Evolutionary conservation across 1,140 invertebrate species (phyloP).

Genomic region (Pseudoatta argentina): DNA sequence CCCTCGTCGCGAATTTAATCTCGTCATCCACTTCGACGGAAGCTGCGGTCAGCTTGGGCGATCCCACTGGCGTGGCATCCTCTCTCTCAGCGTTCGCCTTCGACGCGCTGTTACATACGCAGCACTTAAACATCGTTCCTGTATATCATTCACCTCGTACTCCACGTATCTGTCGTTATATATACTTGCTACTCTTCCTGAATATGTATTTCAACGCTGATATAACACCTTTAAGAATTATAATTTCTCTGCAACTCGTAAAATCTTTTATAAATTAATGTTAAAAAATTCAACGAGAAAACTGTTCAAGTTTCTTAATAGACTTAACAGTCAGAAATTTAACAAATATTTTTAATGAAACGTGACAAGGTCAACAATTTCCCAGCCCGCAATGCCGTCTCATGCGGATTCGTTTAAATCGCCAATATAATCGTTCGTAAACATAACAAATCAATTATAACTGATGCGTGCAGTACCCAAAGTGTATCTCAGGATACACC

Average conservation of each 20-base stretch:
- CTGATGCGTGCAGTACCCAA: neutral
- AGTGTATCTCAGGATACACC: neutral
- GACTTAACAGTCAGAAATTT: slow-evolving; percentile 38
- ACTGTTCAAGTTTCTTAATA: neutral
- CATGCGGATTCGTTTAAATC: neutral
- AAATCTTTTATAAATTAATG: slow-evolving; percentile 35
- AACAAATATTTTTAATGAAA: slow-evolving; percentile 19
- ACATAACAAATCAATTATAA: neutral
- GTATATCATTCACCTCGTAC: slow-evolving; percentile 33
- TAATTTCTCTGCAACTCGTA: neutral
- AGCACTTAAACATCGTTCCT: slow-evolving; percentile 85
- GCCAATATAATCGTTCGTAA: neutral
- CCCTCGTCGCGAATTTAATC: neutral
- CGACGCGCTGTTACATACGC: slow-evolving; percentile 80
- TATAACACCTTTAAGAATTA: neutral
- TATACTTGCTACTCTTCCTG: neutral
- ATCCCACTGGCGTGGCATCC: slow-evolving; percentile 10
- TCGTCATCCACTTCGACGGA: slow-evolving; percentile 13
- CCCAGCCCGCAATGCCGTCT: neutral
- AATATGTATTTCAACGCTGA: neutral
- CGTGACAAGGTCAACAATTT: slow-evolving; percentile 2
- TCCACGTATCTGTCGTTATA: slow-evolving; percentile 1
- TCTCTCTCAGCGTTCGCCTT: slow-evolving; percentile 44
- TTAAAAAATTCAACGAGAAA: slow-evolving; percentile 18
- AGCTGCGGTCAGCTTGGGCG: slow-evolving; percentile 2